Evolutionary conservation across 2,113 vertebrate species (phyloP), one percentile per base, ranked within the genome.

Genomic region (Hippocampus mohnikei): DNA sequence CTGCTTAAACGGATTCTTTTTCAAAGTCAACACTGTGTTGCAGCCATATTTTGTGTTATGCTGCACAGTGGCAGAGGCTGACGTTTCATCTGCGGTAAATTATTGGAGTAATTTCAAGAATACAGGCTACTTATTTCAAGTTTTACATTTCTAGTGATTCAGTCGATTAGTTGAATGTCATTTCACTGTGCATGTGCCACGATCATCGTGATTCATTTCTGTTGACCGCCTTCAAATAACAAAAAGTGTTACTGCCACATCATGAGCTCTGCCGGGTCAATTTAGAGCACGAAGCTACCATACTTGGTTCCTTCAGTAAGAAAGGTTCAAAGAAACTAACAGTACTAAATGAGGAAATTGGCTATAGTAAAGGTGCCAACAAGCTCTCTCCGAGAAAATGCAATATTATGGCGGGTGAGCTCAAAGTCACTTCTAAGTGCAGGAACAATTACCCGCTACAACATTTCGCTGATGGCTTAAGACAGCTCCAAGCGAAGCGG

Each of bases 371-470:
- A 70, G 4, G 9, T 11, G 27, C 27, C 27, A 48, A 50, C 6
- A 29, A 67, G 29, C 13, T 3, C 29, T 69, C 33, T 42, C 21
- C 1, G 21, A 42, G 16, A 76, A 55, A 65, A 64, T 6, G 20
- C 25, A 44, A 65, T 6, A n/a, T 8, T 63, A 37, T 21, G 29
- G 33, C 69, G 65, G 29, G 52, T 5, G 1, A 58, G 25, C 50
- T 75, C 69, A 41, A 74, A 72, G 76, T 0, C 37, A 56, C 67
- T 78, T 80, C 69, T 50, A 66, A 68, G 79, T 72, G 65, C 76
- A 63, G 23, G 61, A 64, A 63, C 52, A 83, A 76, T 81, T 80
- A 86, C 72, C 68, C 80, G 59, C 68, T 64, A 84, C 69, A 44
- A 66, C 67, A n/a, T 58, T 77, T 73, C 80, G 59, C 67, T 70